phyloP scores from a whole-genome alignment of 2,797 vertebrate species.

The Eulemur albifrons region DNA sequence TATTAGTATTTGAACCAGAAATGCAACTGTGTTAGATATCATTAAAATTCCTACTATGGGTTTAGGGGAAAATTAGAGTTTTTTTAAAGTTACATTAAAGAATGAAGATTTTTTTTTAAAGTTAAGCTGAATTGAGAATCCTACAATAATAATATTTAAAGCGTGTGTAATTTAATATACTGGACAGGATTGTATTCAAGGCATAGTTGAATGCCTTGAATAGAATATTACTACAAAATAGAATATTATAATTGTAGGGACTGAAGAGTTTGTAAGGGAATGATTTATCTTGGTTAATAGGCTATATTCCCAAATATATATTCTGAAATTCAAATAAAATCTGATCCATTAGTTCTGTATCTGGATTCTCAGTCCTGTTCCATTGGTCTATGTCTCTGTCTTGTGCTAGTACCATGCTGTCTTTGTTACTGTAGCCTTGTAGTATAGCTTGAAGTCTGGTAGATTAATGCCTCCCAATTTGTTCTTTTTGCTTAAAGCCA shows the following conservation, averaged over 20 bases:
- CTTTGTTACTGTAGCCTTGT: too few relatives aligned
- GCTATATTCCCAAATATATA: not conserved
- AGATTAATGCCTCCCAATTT: too few relatives aligned
- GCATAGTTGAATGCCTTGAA: not conserved
- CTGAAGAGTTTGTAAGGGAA: constrained; percentile 17
- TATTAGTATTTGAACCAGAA: constrained; percentile 17
- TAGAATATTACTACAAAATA: not conserved
- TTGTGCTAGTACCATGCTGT: too few relatives aligned
- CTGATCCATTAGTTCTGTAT: not conserved
- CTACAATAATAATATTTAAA: not conserved
- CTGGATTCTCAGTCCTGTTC: too few relatives aligned
- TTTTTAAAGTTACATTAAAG: constrained; percentile 62
- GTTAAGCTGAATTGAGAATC: not conserved
- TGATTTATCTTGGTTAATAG: not conserved
- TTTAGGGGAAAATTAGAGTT: constrained; percentile 54
- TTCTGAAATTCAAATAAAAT: constrained; percentile 25
- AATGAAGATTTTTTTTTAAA: constrained; percentile 48
- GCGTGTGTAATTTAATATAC: not conserved
- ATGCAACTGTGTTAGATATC: constrained; percentile 68
- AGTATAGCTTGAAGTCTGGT: too few relatives aligned
- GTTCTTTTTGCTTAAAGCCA: too few relatives aligned
- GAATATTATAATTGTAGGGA: not conserved
- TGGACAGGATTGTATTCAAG: constrained; percentile 35
- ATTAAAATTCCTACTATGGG: constrained; percentile 65
- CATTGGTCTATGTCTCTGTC: too few relatives aligned